phyloP scores from a whole-genome alignment of 2,888 invertebrate genomes.

The Philhelius pedissequus region DNA sequence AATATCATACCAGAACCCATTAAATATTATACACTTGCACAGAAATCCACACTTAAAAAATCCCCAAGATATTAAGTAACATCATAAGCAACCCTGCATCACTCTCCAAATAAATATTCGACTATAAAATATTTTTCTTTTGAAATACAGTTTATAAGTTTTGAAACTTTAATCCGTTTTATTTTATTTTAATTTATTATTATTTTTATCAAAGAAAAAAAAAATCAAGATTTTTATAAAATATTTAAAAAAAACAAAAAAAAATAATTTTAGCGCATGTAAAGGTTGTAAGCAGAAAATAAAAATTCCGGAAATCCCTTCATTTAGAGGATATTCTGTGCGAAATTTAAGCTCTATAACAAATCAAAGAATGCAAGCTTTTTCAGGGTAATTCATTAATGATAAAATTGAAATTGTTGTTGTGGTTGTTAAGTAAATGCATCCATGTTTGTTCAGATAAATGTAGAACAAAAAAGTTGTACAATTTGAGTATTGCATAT shows the following conservation, averaged over 20 bases:
- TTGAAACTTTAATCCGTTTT: not conserved
- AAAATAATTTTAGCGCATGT: slow-evolving; percentile 76
- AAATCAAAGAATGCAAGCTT: slow-evolving; percentile 76
- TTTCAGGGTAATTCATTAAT: slow-evolving; percentile 75
- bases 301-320: slow-evolving; percentile 78
- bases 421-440: not conserved
- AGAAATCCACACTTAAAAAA: too few species aligned
- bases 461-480: not conserved
- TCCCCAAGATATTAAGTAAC: too few species aligned
- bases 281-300: slow-evolving; percentile 78
- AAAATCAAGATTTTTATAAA: not conserved
- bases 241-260: slow-evolving; percentile 10
- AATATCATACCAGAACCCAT: too few species aligned
- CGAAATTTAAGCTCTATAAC: slow-evolving; percentile 76
- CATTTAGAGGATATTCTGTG: slow-evolving; percentile 78
- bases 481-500: slow-evolving; percentile 26
- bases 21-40: too few species aligned
- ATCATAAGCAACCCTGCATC: too few species aligned
- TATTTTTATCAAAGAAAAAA: not conserved
- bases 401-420: slow-evolving; percentile 22
- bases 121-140: too few species aligned
- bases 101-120: too few species aligned
- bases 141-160: not conserved
- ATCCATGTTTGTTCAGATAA: not conserved
- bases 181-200: not conserved